These are phyloP conservation scores for Gisinianus flammeolus DNA, from an alignment of 2,888 invertebrate species.

Conservation along the genomic window DNA sequence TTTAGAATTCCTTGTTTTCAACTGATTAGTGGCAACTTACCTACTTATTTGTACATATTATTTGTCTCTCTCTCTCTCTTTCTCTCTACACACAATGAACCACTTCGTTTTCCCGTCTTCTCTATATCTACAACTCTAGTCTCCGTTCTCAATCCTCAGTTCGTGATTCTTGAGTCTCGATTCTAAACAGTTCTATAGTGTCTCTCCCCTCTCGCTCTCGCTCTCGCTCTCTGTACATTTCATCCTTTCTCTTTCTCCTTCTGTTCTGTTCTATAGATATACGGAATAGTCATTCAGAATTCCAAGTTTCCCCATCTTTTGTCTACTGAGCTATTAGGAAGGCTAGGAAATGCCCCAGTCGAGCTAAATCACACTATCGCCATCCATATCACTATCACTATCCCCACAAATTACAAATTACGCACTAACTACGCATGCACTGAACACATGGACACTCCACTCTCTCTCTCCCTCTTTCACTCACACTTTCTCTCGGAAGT, in stretches of 20 bases:
- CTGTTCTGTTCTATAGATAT: no score
- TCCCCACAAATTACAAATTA: slow-evolving; percentile 8
- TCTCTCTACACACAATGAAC: not conserved
- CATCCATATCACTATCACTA: not conserved
- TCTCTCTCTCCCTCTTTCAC: slow-evolving; percentile 4
- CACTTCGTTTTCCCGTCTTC: not conserved
- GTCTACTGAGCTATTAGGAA: not conserved
- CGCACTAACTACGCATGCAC: not conserved
- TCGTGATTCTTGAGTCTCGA: no score
- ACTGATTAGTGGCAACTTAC: slow-evolving; percentile 1
- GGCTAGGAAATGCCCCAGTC: not conserved
- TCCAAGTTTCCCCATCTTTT: no score
- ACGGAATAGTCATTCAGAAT: no score
- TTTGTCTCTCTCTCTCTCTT: not conserved
- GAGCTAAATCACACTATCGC: not conserved
- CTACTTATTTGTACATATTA: slow-evolving; percentile 11
- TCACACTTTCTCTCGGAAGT: not conserved
- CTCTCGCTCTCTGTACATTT: no score
- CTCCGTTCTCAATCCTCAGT: not conserved
- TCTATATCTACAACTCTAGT: not conserved
- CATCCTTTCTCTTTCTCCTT: no score
- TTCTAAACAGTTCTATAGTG: no score
- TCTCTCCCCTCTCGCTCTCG: no score
- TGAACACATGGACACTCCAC: not conserved
- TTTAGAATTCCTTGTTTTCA: not conserved